phyloP scores from a whole-genome alignment of 2,888 invertebrate genomes.

The Phanerotoma sp. region DNA sequence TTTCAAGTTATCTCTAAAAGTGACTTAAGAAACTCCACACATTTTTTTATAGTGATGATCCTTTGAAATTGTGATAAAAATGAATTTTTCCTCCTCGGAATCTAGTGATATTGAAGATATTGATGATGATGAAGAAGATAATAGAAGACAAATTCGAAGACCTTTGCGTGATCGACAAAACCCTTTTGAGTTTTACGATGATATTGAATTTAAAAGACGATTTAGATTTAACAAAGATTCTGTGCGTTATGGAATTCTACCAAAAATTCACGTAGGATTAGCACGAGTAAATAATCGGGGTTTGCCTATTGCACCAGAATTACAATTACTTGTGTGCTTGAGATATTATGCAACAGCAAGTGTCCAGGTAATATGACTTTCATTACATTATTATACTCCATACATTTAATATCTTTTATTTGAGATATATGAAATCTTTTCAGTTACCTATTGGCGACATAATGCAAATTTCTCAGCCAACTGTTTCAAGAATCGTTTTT shows the following conservation, averaged over 20 bases:
- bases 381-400: background rate
- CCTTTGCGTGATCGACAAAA: no score
- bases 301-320: slow-evolving; percentile 26
- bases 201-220: no score
- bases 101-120: no score
- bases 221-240: no score
- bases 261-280: slow-evolving; percentile 12
- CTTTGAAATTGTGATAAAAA: background rate
- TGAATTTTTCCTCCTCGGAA: no score
- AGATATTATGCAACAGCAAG: slow-evolving; percentile 26
- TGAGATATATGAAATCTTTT: background rate
- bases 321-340: slow-evolving; percentile 25
- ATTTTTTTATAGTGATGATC: no score
- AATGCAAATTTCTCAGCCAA: slow-evolving; percentile 22
- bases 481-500: slow-evolving; percentile 28
- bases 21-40: no score
- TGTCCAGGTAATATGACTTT: slow-evolving; percentile 23
- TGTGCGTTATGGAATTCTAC: no score
- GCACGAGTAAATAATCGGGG: slow-evolving; percentile 24
- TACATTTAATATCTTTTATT: background rate
- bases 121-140: no score
- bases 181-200: no score
- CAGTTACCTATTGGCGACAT: slow-evolving; percentile 24
- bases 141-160: no score
- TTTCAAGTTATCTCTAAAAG: no score